phyloP scores from a whole-genome alignment of 2,113 vertebrate genomes.

The Neolamprologus fasciatus region DNA sequence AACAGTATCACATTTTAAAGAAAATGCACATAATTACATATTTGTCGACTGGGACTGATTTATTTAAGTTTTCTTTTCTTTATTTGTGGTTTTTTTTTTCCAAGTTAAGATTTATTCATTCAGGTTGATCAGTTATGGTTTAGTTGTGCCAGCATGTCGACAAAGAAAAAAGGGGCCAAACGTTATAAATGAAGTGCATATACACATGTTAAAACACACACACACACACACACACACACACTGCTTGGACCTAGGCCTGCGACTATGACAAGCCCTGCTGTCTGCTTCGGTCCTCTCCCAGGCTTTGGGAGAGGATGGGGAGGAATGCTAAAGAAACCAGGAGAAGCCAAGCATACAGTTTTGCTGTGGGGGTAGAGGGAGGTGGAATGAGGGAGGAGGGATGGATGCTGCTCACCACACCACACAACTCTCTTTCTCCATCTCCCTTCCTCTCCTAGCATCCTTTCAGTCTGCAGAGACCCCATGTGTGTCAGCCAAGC shows the following conservation, averaged over 20 bases:
- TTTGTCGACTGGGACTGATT: background rate
- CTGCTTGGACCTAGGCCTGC: slow-evolving; percentile 33
- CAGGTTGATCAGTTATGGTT: background rate
- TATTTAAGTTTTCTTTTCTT: background rate
- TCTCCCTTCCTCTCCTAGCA: slow-evolving; percentile 32
- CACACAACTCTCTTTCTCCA: slow-evolving; percentile 53
- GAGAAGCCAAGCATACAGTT: slow-evolving; percentile 69
- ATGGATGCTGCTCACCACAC: slow-evolving; percentile 27
- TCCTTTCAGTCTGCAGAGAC: slow-evolving; percentile 62
- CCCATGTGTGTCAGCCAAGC: slow-evolving; percentile 61
- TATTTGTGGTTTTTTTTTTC: background rate
- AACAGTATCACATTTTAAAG: background rate
- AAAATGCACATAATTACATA: background rate
- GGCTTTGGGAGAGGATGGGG: slow-evolving; percentile 56
- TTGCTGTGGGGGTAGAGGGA: slow-evolving; percentile 17
- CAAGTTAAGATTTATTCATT: background rate
- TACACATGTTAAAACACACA: background rate
- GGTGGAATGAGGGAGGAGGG: slow-evolving; percentile 5
- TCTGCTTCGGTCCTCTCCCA: slow-evolving; percentile 60
- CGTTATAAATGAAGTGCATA: background rate
- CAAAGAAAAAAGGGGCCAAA: background rate
- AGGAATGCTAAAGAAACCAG: slow-evolving; percentile 66
- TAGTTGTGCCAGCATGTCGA: background rate
- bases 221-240: background rate
- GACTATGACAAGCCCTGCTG: slow-evolving; percentile 65